These are phyloP conservation scores for Eptesicus fuscus DNA, from an alignment of 2,113 vertebrate genomes.

Conservation along the genomic window DNA sequence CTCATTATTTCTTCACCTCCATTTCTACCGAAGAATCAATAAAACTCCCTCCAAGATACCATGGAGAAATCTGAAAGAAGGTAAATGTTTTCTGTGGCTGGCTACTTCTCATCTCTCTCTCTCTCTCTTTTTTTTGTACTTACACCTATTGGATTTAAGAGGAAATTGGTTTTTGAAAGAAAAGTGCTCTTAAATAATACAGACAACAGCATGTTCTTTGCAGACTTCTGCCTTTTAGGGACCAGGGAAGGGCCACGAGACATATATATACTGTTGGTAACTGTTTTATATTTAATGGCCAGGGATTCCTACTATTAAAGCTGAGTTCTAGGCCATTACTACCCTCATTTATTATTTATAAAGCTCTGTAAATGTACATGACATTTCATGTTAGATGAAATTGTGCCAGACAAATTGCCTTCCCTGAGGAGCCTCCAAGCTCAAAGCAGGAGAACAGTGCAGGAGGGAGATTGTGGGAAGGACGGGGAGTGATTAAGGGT, in stretches of 20 bases:
- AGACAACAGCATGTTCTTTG: background rate
- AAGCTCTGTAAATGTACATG: constrained; percentile 29
- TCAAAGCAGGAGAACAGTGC: background rate
- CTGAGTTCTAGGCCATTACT: constrained; percentile 20
- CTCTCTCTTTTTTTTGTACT: background rate
- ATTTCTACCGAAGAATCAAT: background rate
- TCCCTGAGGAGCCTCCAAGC: background rate
- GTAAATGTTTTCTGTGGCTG: background rate
- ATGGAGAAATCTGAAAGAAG: background rate
- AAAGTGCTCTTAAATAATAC: background rate
- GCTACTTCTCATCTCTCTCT: background rate
- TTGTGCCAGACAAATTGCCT: constrained; percentile 33
- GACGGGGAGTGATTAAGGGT: background rate
- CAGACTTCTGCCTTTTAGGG: background rate
- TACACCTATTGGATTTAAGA: background rate
- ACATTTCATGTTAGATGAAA: constrained; percentile 50
- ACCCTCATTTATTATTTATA: constrained; percentile 50
- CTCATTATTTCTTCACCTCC: background rate
- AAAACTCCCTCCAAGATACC: background rate
- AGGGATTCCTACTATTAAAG: background rate
- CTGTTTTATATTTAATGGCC: constrained; percentile 47
- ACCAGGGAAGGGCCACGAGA: background rate
- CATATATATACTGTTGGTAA: background rate
- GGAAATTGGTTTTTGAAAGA: background rate
- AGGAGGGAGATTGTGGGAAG: background rate